These are phyloP conservation scores for Kradibia gibbosae DNA, from an alignment of 1,140 invertebrate genomes.

Conservation along the genomic window DNA sequence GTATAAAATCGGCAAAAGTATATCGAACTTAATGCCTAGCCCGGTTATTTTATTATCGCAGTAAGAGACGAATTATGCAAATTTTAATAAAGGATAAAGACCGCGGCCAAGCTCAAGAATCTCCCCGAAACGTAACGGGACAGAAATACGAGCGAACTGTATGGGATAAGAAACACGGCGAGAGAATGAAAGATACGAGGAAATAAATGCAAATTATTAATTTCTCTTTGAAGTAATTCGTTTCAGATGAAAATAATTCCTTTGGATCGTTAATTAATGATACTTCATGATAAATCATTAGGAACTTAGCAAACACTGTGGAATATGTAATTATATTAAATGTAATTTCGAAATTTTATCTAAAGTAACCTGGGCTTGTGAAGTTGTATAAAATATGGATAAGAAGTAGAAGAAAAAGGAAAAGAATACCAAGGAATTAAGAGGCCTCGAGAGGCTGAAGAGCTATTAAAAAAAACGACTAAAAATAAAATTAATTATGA, in stretches of 20 bases:
- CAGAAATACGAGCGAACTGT: constrained; percentile 13
- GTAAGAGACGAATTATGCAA: constrained; percentile 44
- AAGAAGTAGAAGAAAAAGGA: background rate
- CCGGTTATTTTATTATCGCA: constrained; percentile 36
- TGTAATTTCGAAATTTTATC: background rate
- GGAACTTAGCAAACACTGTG: background rate
- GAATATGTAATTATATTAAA: background rate
- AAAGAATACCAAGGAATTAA: background rate
- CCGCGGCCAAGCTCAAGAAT: constrained; percentile 11
- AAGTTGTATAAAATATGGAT: background rate
- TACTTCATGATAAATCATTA: background rate
- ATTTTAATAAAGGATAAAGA: constrained; percentile 48
- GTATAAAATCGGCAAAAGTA: constrained; percentile 14
- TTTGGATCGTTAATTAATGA: background rate
- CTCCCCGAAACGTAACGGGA: background rate
- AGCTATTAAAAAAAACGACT: background rate
- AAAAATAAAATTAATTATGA: constrained; percentile 13
- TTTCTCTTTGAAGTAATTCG: constrained; percentile 12
- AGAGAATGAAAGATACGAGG: constrained; percentile 28
- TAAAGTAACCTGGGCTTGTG: background rate
- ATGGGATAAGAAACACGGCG: background rate
- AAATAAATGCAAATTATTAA: constrained; percentile 26
- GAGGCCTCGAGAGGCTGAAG: background rate
- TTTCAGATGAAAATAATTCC: constrained; percentile 19
- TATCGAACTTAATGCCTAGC: constrained; percentile 10